Conservation (phyloP, 2,888 invertebrate genomes). For the Nomada fabriciana region DNA sequence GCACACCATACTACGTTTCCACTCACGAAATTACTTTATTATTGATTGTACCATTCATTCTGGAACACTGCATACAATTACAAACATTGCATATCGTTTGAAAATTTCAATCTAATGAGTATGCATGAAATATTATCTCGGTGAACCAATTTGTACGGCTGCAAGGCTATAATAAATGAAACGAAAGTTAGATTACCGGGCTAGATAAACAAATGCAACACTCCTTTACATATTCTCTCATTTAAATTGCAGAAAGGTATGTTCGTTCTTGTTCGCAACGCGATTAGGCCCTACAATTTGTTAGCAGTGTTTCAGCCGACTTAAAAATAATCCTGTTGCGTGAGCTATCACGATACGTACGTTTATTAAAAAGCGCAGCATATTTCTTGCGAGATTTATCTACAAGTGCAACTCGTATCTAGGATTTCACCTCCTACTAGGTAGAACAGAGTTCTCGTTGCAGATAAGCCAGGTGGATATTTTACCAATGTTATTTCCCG, state of each 20-base stretch:
- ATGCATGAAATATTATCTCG: no score
- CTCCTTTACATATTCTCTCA: neutral
- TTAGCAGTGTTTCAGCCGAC: neutral
- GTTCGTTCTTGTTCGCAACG: neutral
- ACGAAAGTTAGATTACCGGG: neutral
- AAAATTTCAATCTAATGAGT: no score
- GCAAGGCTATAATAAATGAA: neutral
- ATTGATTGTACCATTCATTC: no score
- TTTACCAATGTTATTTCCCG: slow-evolving; percentile 9
- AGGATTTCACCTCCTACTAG: neutral
- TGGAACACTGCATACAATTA: no score
- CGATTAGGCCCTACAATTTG: neutral
- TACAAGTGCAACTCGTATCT: neutral
- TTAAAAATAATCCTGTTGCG: slow-evolving; percentile 15
- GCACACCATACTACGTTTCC: no score
- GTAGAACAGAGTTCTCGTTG: slow-evolving; percentile 8
- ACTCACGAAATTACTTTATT: no score
- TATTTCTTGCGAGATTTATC: neutral
- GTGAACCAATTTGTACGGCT: neutral
- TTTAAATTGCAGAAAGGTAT: neutral
- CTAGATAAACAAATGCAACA: neutral
- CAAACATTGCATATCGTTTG: no score
- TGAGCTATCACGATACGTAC: slow-evolving; percentile 1
- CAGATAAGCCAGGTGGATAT: slow-evolving; percentile 12
- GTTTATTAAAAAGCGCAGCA: slow-evolving; percentile 14